Percentiles rank a stretch among this genome's conserved stretches.
These are phyloP conservation scores for Pristionchus arcanus DNA, from an alignment of 2,888 invertebrate genomes.

Conservation along the genomic window DNA sequence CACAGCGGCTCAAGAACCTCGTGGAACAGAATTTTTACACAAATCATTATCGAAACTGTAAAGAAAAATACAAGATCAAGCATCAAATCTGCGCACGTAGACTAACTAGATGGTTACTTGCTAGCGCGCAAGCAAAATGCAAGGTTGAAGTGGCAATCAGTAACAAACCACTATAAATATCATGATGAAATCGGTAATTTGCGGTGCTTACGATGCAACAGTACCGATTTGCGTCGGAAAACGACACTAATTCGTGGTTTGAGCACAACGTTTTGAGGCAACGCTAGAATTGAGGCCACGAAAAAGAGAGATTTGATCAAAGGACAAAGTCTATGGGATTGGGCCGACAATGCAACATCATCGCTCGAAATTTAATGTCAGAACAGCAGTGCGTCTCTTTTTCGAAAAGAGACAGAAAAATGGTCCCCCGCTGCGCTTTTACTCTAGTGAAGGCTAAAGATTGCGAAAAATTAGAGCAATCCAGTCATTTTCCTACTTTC, in stretches of 20 bases:
- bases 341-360: neutral
- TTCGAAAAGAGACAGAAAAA: neutral
- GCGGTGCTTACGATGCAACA: too few species aligned
- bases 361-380: neutral
- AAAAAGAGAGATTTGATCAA: too few species aligned
- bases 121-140: neutral
- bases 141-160: conserved; percentile 12
- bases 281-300: too few species aligned
- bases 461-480: neutral
- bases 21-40: too few species aligned
- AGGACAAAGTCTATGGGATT: neutral
- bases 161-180: neutral
- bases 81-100: too few species aligned
- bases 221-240: too few species aligned
- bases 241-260: too few species aligned
- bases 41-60: too few species aligned
- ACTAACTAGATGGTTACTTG: neutral
- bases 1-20: too few species aligned
- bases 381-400: neutral
- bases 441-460: neutral
- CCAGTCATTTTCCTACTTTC: neutral
- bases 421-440: neutral
- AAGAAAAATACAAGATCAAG: too few species aligned
- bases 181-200: neutral
- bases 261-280: too few species aligned